Evolutionary conservation across 2,797 vertebrate genomes (phyloP), one percentile per base, ranked within the genome.

Genomic region (Sebastes itinus): DNA sequence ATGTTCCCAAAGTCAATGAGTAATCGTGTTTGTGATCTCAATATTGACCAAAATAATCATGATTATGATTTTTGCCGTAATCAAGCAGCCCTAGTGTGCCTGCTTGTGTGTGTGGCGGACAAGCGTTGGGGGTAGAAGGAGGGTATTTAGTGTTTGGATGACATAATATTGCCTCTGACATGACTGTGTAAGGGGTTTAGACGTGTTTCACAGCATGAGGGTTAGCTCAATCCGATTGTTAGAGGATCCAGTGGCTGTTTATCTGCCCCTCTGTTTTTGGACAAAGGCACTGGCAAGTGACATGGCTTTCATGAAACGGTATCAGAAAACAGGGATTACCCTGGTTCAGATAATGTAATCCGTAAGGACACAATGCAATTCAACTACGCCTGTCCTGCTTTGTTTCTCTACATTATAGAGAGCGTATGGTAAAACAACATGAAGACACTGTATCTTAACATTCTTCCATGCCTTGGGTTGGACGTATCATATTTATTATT

Each of bases 161-260:
- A 86, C 74, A 84, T 77, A 82, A 83, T 84, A 84, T 83, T 79
- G 75, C 77, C 79, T 78, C 75, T 80, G 78, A 80, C 83, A 77
- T 72, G 72, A 90, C 70, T 79, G 79, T 88, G 68, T 78, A 72
- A 90, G 77, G 84, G 88, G 87, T 88, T 92, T 89, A 79, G 68
- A 62, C 69, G 27, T 89, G 85, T 87, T 89, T 89, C 74, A 89
- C 86, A 89, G 81, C 84, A 79, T 78, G 77, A 74, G 78, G 75
- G 70, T 78, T 66, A 87, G 78, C 79, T 75, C 80, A 89, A 92
- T 88, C 78, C 18, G 70, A 85, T 88, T 92, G 87, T 92, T 89
- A 70, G 35, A 69, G 79, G 72, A 90, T 90, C 77, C 72, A 72
- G 58, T 82, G 25, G 52, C 77, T 81, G 86, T 80, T 91, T 84